These are phyloP conservation scores for Ophion slaviceki DNA, from an alignment of 2,888 invertebrate species.

Conservation along the genomic window DNA sequence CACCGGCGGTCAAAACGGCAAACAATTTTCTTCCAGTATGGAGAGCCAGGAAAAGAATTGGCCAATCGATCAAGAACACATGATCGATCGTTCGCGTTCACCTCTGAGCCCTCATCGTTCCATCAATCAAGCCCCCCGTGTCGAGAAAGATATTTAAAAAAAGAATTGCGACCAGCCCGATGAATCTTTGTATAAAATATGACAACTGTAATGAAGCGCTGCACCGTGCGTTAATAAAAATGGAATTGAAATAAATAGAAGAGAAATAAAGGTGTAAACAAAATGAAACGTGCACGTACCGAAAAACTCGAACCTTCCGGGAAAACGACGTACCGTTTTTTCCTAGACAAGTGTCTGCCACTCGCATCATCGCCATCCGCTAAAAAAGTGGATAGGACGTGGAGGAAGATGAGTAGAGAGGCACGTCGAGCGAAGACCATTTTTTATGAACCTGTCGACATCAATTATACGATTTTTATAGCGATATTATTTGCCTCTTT, in stretches of 20 bases:
- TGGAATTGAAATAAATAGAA: background rate
- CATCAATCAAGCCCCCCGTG: conserved; percentile 27
- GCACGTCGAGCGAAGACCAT: conserved; percentile 5
- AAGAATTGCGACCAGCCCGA: background rate
- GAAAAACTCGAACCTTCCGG: conserved; percentile 90
- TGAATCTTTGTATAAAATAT: background rate
- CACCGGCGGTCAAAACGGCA: background rate
- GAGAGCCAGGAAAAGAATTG: conserved; percentile 4
- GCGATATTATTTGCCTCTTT: background rate
- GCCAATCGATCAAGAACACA: conserved; percentile 35
- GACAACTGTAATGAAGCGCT: conserved; percentile 11
- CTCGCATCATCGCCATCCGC: conserved; percentile 70
- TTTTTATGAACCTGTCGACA: conserved; percentile 27
- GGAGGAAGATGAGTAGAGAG: conserved; percentile 56
- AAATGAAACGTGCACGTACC: conserved; percentile 83
- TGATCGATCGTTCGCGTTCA: conserved; percentile 42
- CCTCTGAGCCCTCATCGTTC: conserved; percentile 10
- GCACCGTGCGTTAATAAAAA: background rate
- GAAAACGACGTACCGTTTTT: conserved; percentile 88
- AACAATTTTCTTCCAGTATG: background rate
- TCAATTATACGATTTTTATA: conserved; percentile 3
- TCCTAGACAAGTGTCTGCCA: conserved; percentile 85
- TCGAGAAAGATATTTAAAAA: background rate
- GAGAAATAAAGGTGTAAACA: background rate
- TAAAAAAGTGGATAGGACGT: conserved; percentile 52